Evolutionary conservation across 2,888 invertebrate genomes (phyloP), one percentile per base, ranked within the genome.

Genomic region (Luffia ferchaultella): DNA sequence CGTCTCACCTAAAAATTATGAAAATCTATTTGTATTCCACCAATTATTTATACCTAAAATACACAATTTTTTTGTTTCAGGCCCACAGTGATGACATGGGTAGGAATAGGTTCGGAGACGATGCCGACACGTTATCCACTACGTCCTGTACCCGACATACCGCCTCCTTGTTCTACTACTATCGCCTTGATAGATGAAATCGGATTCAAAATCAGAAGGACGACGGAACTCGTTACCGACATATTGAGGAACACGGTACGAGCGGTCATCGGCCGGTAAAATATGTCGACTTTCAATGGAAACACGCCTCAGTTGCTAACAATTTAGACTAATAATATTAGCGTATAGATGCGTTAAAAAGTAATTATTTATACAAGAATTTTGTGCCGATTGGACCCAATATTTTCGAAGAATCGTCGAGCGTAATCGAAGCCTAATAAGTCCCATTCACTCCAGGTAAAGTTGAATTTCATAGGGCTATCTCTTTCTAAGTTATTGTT

Each of bases 131-230:
- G 73, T 2, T 73, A 71, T 56, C 73, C 79, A 3, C 53, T 71
- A 2, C 68, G 73, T 0, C 76, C 77, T 1, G 60, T 63, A 1
- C 59, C 59, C 9, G 73, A 72, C 15, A 51, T 72, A 2, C 64
- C 68, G 0, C 55, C 61, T 0, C 65, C 73, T 0, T 76, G 70
- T 63, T 69, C 79, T 50, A 80, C 83, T 1, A 76, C 79, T 48
- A 75, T 78, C 49, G 82, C 83, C 1, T 54, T 84, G 55, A 82
- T 84, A 57, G 84, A 84, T 58, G 78, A 79, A 56, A 80, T 85
- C 54, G 78, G 83, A 1, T 73, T 72, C 65, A 84, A 84, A 62
- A 84, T 85, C 56, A 82, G 82, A 52, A 62, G 67, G 53, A 85
- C 85, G 5, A 84, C 84, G 0, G 83, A 85, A 55, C 70, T 84